These are phyloP conservation scores for Cotesia vestalis DNA, from an alignment of 1,140 invertebrate species.

Conservation along the genomic window DNA sequence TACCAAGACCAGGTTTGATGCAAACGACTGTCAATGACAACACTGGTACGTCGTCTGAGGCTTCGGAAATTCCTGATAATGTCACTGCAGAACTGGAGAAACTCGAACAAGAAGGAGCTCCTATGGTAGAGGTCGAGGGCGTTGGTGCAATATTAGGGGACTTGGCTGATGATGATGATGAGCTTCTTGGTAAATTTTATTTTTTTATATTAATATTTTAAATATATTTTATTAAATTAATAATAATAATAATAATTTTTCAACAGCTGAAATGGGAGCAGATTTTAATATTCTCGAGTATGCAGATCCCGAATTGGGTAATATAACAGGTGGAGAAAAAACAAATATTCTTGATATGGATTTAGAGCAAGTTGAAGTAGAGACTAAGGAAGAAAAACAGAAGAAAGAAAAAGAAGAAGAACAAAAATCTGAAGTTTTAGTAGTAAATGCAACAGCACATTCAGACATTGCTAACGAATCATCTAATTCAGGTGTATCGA, in stretches of 20 bases:
- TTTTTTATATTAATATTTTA: constrained; percentile 23
- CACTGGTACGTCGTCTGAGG: constrained; percentile 51
- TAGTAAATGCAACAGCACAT: constrained; percentile 39
- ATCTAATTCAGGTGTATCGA: constrained; percentile 42
- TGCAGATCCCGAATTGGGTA: constrained; percentile 92
- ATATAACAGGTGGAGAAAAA: constrained; percentile 76
- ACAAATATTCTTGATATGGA: constrained; percentile 83
- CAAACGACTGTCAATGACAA: constrained; percentile 54
- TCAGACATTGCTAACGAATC: constrained; percentile 42
- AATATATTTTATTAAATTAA: neutral
- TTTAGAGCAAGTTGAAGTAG: constrained; percentile 74
- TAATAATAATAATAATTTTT: constrained; percentile 31
- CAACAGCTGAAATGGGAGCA: constrained; percentile 85
- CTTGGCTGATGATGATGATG: constrained; percentile 86
- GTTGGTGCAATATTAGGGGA: constrained; percentile 83
- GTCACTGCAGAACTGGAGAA: constrained; percentile 82
- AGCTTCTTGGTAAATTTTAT: constrained; percentile 73
- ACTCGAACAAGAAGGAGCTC: constrained; percentile 75
- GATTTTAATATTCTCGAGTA: constrained; percentile 97
- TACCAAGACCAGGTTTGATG: constrained; percentile 53
- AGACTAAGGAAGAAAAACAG: constrained; percentile 69
- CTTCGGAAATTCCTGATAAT: constrained; percentile 78
- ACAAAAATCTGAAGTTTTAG: constrained; percentile 52
- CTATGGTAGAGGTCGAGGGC: constrained; percentile 76
- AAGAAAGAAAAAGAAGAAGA: constrained; percentile 63